phyloP scores from a whole-genome alignment of 2,888 invertebrate genomes.

The Branchinecta sandiegonensis region DNA sequence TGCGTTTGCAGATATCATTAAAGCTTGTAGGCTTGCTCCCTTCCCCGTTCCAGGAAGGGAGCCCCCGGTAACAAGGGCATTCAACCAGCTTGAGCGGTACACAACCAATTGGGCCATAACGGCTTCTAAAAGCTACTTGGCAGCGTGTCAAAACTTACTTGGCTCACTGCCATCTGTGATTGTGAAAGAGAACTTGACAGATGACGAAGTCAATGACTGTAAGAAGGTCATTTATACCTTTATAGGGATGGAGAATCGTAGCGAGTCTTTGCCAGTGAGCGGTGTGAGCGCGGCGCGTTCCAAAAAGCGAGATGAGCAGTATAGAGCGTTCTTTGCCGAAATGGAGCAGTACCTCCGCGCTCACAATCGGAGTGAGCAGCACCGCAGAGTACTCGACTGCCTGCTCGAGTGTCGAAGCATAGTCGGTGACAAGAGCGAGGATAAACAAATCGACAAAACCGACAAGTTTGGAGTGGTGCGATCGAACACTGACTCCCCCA shows the following conservation, averaged over 20 bases:
- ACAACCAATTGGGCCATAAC: background rate
- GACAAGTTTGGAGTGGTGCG: slow-evolving; percentile 31
- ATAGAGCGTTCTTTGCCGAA: slow-evolving; percentile 72
- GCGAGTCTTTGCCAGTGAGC: slow-evolving; percentile 27
- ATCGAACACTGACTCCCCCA: slow-evolving; percentile 69
- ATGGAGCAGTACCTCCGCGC: slow-evolving; percentile 65
- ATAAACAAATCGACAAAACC: background rate
- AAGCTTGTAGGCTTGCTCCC: background rate
- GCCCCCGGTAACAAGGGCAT: background rate
- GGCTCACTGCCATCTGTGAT: slow-evolving; percentile 65
- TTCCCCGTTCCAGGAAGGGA: background rate
- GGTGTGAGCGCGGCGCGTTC: background rate
- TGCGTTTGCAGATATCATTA: slow-evolving; percentile 30
- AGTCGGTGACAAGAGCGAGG: slow-evolving; percentile 17
- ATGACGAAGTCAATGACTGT: slow-evolving; percentile 73
- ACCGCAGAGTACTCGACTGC: slow-evolving; percentile 60
- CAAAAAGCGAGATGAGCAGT: slow-evolving; percentile 58
- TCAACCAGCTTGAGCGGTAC: background rate
- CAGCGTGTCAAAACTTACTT: slow-evolving; percentile 45
- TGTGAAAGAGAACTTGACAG: slow-evolving; percentile 62
- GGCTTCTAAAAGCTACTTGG: slow-evolving; percentile 17
- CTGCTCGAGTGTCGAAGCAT: slow-evolving; percentile 51
- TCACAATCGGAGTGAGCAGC: slow-evolving; percentile 60
- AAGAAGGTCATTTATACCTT: slow-evolving; percentile 61
- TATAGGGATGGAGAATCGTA: slow-evolving; percentile 29